These are phyloP conservation scores for Papilio polyxenes DNA, from an alignment of 1,140 invertebrate species.

Conservation along the genomic window DNA sequence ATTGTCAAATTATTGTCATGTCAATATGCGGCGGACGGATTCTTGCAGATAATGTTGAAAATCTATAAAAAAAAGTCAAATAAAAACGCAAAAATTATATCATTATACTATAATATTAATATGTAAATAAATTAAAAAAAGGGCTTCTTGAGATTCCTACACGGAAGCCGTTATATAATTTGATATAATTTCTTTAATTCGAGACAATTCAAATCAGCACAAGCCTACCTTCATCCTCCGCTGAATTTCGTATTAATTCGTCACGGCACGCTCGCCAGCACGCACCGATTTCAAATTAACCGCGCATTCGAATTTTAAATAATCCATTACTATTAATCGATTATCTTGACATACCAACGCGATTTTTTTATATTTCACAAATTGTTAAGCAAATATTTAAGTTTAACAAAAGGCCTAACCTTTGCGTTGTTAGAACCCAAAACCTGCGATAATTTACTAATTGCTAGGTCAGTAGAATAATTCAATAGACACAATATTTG, in stretches of 20 bases:
- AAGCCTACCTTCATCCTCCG: conserved; percentile 52
- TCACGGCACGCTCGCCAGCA: conserved; percentile 45
- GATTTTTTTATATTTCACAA: not conserved
- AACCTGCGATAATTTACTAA: too few species aligned
- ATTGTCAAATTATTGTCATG: too few species aligned
- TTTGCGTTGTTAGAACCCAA: not conserved
- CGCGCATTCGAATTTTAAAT: conserved; percentile 13
- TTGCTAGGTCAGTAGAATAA: too few species aligned
- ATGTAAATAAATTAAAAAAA: not conserved
- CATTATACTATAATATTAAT: not conserved
- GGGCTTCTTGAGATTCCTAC: conserved; percentile 49
- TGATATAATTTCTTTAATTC: conserved; percentile 36
- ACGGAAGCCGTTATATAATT: conserved; percentile 52
- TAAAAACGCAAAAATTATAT: not conserved
- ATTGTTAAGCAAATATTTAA: not conserved
- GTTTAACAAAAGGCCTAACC: not conserved
- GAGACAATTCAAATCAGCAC: conserved; percentile 42
- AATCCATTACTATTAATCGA: conserved; percentile 24
- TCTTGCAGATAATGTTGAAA: too few species aligned
- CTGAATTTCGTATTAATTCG: conserved; percentile 50
- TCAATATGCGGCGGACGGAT: too few species aligned
- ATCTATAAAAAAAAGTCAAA: not conserved
- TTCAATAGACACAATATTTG: too few species aligned
- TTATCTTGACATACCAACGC: not conserved
- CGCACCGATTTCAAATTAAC: conserved; percentile 35